Evolutionary conservation across 2,888 invertebrate genomes (phyloP), one percentile per base, ranked within the genome.

Genomic region (Troilus luridus): DNA sequence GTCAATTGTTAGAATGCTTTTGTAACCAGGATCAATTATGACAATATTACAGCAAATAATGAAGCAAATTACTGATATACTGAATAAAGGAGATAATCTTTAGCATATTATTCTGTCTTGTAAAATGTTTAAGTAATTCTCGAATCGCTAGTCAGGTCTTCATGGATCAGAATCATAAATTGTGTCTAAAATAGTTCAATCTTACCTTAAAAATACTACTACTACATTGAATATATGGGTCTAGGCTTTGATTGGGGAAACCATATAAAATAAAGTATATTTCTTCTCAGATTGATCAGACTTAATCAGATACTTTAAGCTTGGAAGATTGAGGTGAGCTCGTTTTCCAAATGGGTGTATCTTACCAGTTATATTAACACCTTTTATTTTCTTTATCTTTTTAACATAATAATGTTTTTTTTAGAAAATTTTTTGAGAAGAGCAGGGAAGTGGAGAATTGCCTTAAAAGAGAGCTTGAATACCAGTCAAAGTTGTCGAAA

Each of bases 391-490:
- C n/a, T 19, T 58, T 19, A 58, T 41, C 11, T n/a, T 88, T 27
- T 19, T 59, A 14, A 27, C 19, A 3, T 88, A 54, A 24, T 60
- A 88, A 59, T 0, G 54, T 6, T 88, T 59, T n/a, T 59, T 90
- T 77, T 60, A 90, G 90, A 59, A 77, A 90, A 58, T 90, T 90
- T 64, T 90, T 90, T 24, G 90, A 90, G 77, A 90, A 90, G 59
- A 88, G 90, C 58, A 58, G 90, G 12, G 90, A 90, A 21, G 56
- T 90, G 21, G 90, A 90, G 60, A 62, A 9, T 24, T 90, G 62
- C n/a, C 60, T 90, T 9, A 90, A 90, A 85, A 58, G 90, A n/a
- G 90, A 90, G 62, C 90, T 90, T n/a, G 90, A 90, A 10, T 90
- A 90, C 14, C 90, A 90, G 54, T 64, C 85, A 12, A 90, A 90